Evolutionary conservation across 2,888 invertebrate genomes (phyloP).

Genomic region (Heteropelma amictum): DNA sequence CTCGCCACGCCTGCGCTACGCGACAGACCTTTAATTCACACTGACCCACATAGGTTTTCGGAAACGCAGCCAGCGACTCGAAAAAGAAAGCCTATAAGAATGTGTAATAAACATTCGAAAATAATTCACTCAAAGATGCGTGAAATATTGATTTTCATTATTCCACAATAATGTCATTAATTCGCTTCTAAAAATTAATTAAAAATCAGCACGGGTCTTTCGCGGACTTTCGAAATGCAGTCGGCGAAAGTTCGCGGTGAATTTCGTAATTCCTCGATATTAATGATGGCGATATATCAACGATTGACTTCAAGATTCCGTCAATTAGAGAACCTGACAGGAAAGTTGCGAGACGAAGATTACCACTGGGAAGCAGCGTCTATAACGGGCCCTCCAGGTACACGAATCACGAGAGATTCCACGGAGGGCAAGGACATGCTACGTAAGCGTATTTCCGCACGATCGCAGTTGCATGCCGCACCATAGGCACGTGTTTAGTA

Average conservation of each 20-base stretch:
- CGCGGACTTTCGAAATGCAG: too few relatives aligned
- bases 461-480: conserved; percentile 8
- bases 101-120: neutral
- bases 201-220: too few relatives aligned
- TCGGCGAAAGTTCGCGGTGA: too few relatives aligned
- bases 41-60: conserved; percentile 8
- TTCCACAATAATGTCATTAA: too few relatives aligned
- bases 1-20: neutral
- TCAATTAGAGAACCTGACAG: conserved; percentile 2
- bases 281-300: too few relatives aligned
- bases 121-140: too few relatives aligned
- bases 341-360: conserved; percentile 40
- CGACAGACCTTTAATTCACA: neutral
- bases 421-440: conserved; percentile 39
- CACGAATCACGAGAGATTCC: conserved; percentile 54
- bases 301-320: too few relatives aligned
- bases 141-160: too few relatives aligned
- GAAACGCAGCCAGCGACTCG: neutral
- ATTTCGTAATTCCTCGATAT: too few relatives aligned
- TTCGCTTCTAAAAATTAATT: too few relatives aligned
- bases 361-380: conserved; percentile 49
- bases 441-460: neutral
- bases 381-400: conserved; percentile 50
- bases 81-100: neutral
- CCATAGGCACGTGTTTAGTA: neutral